Conservation (phyloP, 2,797 vertebrate genomes). For the Poeciliopsis gracilis region DNA sequence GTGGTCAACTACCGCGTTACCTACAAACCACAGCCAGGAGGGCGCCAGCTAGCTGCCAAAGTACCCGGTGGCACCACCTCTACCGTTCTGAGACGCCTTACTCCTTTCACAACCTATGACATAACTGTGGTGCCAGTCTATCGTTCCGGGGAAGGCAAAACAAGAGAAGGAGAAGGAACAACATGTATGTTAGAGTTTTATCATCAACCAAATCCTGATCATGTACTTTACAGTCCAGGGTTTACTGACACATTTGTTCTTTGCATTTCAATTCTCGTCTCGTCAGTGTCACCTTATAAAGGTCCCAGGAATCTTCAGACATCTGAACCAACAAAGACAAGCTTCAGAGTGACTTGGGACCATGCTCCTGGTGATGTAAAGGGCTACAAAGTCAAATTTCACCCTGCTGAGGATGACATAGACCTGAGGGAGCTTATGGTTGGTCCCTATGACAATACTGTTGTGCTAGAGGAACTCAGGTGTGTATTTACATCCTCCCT, state of each 20-base stretch:
- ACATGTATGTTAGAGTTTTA: constrained; percentile 84
- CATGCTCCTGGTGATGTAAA: constrained; percentile 91
- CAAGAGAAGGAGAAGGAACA: constrained; percentile 92
- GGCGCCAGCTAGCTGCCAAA: constrained; percentile 89
- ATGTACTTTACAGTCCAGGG: not conserved
- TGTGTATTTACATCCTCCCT: constrained; percentile 59
- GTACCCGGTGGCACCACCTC: constrained; percentile 83
- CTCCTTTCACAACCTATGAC: constrained; percentile 90
- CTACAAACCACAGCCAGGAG: constrained; percentile 86
- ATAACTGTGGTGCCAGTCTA: constrained; percentile 92
- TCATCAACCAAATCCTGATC: not conserved
- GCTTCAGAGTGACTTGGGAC: constrained; percentile 98
- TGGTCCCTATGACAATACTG: constrained; percentile 95
- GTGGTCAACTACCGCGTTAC: constrained; percentile 92
- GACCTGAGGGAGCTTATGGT: constrained; percentile 88
- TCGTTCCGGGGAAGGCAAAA: constrained; percentile 89
- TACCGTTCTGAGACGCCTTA: constrained; percentile 88
- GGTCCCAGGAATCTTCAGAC: constrained; percentile 94
- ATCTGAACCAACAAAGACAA: constrained; percentile 93
- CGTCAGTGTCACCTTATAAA: constrained; percentile 90
- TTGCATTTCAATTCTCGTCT: constrained; percentile 9
- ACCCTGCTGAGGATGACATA: constrained; percentile 85
- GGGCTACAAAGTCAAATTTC: constrained; percentile 95
- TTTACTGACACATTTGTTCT: not conserved
- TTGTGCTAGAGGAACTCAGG: constrained; percentile 97